Conservation (phyloP, 1,140 invertebrate species). For the Trypoxylus dichotomus region DNA sequence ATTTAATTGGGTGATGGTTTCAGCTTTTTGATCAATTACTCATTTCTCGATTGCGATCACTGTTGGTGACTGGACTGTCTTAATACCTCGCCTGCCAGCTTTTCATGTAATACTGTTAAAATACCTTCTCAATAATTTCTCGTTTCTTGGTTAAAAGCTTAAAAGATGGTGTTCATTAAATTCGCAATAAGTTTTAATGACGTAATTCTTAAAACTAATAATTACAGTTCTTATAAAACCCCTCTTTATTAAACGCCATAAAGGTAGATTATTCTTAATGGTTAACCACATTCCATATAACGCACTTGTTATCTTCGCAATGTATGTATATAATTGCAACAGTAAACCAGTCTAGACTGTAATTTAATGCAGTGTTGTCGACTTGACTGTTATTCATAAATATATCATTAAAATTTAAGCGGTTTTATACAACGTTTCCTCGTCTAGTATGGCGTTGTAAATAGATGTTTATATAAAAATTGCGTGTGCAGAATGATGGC, state of each 20-base stretch:
- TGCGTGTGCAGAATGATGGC: too few relatives aligned
- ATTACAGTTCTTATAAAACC: not conserved
- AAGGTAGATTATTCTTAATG: not conserved
- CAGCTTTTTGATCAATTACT: too few relatives aligned
- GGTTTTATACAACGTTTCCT: not conserved
- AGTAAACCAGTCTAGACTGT: not conserved
- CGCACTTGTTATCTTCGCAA: not conserved
- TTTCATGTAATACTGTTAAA: too few relatives aligned
- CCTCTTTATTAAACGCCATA: not conserved
- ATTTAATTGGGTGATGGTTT: too few relatives aligned
- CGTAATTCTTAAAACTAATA: not conserved
- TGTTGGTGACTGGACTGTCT: too few relatives aligned
- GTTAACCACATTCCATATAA: not conserved
- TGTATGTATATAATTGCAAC: not conserved
- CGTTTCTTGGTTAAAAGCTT: too few relatives aligned
- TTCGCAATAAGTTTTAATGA: too few relatives aligned
- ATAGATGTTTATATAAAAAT: too few relatives aligned
- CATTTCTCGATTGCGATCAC: too few relatives aligned
- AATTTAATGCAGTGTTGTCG: not conserved
- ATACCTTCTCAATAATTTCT: too few relatives aligned
- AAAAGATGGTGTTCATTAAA: too few relatives aligned
- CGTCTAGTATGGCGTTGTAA: not conserved
- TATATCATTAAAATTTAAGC: not conserved
- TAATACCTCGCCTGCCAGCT: too few relatives aligned
- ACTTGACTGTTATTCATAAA: not conserved